phyloP scores from a whole-genome alignment of 2,797 vertebrate species.

The Pantherophis vulpinus region DNA sequence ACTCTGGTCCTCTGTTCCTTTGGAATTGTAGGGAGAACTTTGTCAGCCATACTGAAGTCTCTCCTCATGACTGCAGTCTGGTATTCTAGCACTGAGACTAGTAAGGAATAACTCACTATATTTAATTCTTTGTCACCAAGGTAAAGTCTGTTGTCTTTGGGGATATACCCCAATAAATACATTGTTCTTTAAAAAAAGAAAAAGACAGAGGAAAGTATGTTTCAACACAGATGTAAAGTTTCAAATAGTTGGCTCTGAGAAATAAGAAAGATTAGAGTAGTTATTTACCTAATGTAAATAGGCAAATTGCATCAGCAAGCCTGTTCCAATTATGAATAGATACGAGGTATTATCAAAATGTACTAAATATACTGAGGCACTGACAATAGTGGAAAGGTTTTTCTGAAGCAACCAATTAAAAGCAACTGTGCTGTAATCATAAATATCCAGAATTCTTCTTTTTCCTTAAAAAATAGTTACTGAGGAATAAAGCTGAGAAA shows the following conservation, averaged over 20 bases:
- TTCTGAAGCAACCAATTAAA: not conserved
- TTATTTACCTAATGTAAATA: not conserved
- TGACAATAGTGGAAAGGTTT: not conserved
- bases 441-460: not conserved
- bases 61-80: slow-evolving; percentile 98
- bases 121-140: slow-evolving; percentile 98
- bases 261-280: not conserved
- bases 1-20: slow-evolving; percentile 98
- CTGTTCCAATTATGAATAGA: not conserved
- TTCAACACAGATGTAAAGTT: not conserved
- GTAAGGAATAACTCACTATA: slow-evolving; percentile 94
- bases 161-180: slow-evolving; percentile 98
- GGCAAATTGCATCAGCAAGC: not conserved
- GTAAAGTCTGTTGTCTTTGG: slow-evolving; percentile 96
- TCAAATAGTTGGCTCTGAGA: not conserved
- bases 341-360: not conserved
- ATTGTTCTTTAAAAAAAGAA: slow-evolving; percentile 81
- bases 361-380: not conserved
- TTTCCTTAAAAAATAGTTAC: not conserved
- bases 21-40: slow-evolving; percentile 96
- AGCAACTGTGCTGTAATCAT: not conserved
- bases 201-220: not conserved
- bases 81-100: slow-evolving; percentile 96
- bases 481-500: not conserved
- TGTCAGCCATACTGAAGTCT: slow-evolving; percentile 97